A percentile compares a stretch with the other conserved stretches of the same genome.
Conservation (phyloP, 1,140 invertebrate species). For the Periplaneta americana region DNA sequence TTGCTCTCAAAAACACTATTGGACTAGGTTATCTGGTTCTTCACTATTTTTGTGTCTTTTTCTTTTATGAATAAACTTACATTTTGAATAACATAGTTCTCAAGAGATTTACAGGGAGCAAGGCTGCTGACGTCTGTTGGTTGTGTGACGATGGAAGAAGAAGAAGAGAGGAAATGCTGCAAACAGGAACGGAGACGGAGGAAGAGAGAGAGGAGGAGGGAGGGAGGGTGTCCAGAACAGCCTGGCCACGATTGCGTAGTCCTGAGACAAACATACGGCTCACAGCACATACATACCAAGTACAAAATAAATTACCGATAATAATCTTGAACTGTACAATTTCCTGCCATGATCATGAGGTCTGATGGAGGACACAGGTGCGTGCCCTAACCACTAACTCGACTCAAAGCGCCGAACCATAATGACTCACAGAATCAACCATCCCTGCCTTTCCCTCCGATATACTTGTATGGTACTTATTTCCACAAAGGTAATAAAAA, state of each 20-base stretch:
- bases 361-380: background rate
- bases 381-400: background rate
- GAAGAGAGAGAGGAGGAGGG: background rate
- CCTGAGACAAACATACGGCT: background rate
- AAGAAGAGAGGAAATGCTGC: background rate
- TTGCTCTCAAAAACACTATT: slow-evolving; percentile 19
- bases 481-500: no score
- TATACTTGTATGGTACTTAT: background rate
- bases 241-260: background rate
- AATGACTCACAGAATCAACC: background rate
- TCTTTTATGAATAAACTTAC: slow-evolving; percentile 12
- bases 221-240: background rate
- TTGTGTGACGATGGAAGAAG: background rate
- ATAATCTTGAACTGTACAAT: background rate
- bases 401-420: background rate
- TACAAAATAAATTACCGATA: background rate
- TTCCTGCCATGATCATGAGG: background rate
- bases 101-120: background rate
- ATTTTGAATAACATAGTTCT: slow-evolving; percentile 5
- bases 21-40: slow-evolving; percentile 14
- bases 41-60: slow-evolving; percentile 17
- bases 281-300: background rate
- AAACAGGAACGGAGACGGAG: background rate
- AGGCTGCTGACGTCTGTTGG: background rate
- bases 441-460: background rate